Conservation (phyloP, 1,140 invertebrate species). For the Diabrotica virgifera region DNA sequence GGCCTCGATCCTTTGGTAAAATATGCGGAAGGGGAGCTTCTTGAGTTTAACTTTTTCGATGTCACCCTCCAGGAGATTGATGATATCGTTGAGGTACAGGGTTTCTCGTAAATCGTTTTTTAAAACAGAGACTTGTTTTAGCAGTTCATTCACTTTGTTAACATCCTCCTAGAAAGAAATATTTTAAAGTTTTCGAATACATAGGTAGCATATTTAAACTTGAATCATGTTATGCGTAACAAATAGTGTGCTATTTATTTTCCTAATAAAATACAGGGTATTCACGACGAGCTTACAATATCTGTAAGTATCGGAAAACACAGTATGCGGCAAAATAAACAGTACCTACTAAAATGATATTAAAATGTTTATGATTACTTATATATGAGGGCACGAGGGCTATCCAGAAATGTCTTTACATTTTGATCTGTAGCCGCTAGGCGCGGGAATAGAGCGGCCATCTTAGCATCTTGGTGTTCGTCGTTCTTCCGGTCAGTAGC, state of each 20-base stretch:
- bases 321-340: too few species aligned
- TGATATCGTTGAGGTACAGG: slow-evolving; percentile 33
- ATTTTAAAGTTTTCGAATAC: slow-evolving; percentile 1
- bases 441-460: too few species aligned
- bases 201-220: neutral
- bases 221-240: neutral
- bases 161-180: slow-evolving; percentile 27
- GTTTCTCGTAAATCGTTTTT: slow-evolving; percentile 33
- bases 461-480: too few species aligned
- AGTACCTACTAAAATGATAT: too few species aligned
- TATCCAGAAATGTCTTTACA: too few species aligned
- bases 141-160: slow-evolving; percentile 25
- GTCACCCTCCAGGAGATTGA: slow-evolving; percentile 34
- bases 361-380: too few species aligned
- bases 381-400: too few species aligned
- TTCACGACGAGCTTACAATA: too few species aligned
- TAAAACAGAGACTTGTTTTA: slow-evolving; percentile 23
- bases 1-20: slow-evolving; percentile 14
- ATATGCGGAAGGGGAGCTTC: slow-evolving; percentile 36
- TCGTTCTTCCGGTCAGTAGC: too few species aligned
- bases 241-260: neutral
- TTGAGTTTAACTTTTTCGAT: slow-evolving; percentile 33
- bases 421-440: too few species aligned
- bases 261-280: too few species aligned
- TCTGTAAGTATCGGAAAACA: too few species aligned